These are phyloP conservation scores for Glandiceps talaboti DNA, from an alignment of 53 echinoderm and acorn worm genomes.

Conservation along the genomic window DNA sequence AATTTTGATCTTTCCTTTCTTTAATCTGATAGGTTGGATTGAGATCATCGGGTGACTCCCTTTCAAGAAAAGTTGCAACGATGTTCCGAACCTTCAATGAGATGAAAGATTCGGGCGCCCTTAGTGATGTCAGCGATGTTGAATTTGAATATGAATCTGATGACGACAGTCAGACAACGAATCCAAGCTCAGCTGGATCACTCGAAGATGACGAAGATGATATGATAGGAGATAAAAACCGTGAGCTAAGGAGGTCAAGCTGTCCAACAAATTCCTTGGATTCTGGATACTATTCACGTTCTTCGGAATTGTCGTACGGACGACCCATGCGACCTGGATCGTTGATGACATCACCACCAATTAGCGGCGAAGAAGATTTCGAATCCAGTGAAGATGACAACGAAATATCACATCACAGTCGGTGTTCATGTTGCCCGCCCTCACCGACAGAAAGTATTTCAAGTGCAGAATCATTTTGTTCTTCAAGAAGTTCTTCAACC, in stretches of 20 bases:
- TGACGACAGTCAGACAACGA: constrained; percentile 16
- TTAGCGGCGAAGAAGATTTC: background rate
- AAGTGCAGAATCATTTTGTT: background rate
- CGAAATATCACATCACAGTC: background rate
- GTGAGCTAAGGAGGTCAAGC: background rate
- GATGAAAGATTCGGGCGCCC: constrained; percentile 67
- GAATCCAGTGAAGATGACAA: background rate
- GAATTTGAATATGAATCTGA: constrained; percentile 53
- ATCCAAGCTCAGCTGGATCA: background rate
- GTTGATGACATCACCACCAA: background rate
- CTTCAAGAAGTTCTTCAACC: background rate
- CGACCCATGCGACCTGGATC: background rate
- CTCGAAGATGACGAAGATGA: constrained; percentile 39
- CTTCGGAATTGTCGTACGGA: background rate
- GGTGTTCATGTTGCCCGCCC: background rate
- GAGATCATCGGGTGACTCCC: constrained; percentile 60
- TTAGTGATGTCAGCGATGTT: constrained; percentile 25
- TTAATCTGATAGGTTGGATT: constrained; percentile 42
- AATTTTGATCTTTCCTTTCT: background rate
- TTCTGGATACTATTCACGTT: background rate
- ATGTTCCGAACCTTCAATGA: constrained; percentile 83
- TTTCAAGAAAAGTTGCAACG: constrained; percentile 90
- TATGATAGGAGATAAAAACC: constrained; percentile 4
- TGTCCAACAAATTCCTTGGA: background rate
- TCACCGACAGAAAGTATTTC: background rate